Base-by-base conservation (phyloP, 2,888 invertebrate species). In the Andrena dorsata region DNA sequence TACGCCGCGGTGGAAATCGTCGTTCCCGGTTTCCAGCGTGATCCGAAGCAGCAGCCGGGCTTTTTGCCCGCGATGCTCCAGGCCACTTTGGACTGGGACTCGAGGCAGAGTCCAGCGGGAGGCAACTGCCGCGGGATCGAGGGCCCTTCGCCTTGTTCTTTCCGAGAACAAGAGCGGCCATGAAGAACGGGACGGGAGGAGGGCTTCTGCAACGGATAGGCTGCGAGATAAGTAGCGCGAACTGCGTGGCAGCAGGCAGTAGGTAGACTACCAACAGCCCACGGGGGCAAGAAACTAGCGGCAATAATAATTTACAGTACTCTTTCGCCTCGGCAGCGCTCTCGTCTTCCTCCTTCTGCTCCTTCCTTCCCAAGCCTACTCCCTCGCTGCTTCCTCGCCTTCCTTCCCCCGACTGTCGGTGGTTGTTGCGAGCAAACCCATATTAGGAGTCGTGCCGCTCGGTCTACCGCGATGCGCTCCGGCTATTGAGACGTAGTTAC, bases 401-500 rank as follows among this genome's bases (percentile, higher is more conserved):
- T 74, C 72, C 60, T 76, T 71, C 66, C 68, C 73, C 72, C 20
- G 10, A 20, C 20, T 53, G 53, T 76, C 63, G 86, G 83, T 82
- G 88, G 80, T 86, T 80, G 87, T 84, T 88, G 86, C 78, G 47
- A 85, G 86, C 88, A 88, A 86, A 88, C 80, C 88, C 88, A 89
- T 88, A 88, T 88, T 89, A 88, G 89, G 87, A 73, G 76, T 75
- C 86, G 53, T 77, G 83, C 78, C 85, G 82, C 79, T 79, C 76
- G 83, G 68, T 89, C 84, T 82, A 76, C 85, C 83, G 76, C 80
- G 88, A 88, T 86, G 83, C 47, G 49, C 82, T 41, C 41, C 35
- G 64, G 83, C 90, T 90, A 90, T 90, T 90, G 90, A 90, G 90
- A 90, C 88, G 90, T 90, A 90, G 90, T 90, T 90, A 90, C 90